Base-by-base conservation (phyloP, 2,888 invertebrate species). In the Camponotus fellah region DNA sequence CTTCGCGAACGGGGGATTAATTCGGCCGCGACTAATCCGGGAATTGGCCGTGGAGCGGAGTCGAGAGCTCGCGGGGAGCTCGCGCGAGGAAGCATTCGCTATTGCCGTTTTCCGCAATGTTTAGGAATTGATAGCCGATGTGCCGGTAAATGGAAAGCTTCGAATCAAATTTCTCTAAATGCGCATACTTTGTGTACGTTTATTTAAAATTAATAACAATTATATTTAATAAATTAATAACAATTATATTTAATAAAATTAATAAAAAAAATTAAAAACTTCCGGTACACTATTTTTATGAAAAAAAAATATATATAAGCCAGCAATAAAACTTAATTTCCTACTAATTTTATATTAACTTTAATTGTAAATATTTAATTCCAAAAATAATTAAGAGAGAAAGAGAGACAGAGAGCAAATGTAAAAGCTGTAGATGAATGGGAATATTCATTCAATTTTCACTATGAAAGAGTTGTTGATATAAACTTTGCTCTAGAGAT, bases 11-110 rank as follows among this genome's bases (percentile, higher is more conserved):
- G 87, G 85, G 56, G 86, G 90, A 90, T 92, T 90, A 90, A 92
- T 88, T 90, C 91, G 90, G 89, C 89, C 90, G 92, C 79, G 88
- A 91, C 92, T 92, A 92, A 92, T 92, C 91, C 88, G 87, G 90
- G 91, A 91, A 92, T 91, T 91, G 89, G 86, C 84, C 88, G 83
- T 75, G 88, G 26, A 88, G 81, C 83, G 64, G 49, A 64, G 72
- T 26, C 83, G 79, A 43, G 26, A 26, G 26, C 26, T 26, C 26
- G 26, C 56, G 68, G 79, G 79, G 37, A 43, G 34, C 77, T 79
- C 77, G 71, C 56, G 79, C 79, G 79, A 79, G 58, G 60, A 37
- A 71, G 72, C 32, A 34, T 68, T 66, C 76, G 26, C 34, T 49
- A n/a, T 21, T 10, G 49, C 75, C 46, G 40, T 17, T 56, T 1